phyloP scores from a whole-genome alignment of 1,140 invertebrate species.

The Pissodes strobi region DNA sequence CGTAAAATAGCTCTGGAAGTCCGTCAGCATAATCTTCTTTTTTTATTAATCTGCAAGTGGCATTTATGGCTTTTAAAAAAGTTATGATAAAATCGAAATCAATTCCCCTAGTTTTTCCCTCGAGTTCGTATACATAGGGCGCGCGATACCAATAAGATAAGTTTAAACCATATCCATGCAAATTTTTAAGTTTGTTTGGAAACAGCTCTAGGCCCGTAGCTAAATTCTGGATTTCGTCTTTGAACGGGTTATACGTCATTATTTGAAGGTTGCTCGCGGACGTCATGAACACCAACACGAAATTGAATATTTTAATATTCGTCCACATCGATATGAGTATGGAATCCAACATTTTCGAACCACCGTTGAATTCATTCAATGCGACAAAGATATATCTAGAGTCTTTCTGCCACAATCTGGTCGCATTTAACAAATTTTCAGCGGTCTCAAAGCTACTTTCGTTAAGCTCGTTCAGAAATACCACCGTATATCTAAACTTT shows the following conservation, averaged over 20 bases:
- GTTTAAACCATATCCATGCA: neutral
- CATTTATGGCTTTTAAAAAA: conserved; percentile 1
- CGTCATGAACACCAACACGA: neutral
- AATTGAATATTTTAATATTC: neutral
- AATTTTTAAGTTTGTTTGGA: neutral
- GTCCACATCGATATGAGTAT: too few relatives aligned
- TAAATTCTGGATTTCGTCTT: neutral
- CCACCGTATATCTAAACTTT: too few relatives aligned
- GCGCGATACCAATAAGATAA: neutral
- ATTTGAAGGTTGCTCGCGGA: neutral
- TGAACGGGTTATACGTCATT: conserved; percentile 1
- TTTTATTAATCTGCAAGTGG: neutral
- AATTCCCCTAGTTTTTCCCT: neutral
- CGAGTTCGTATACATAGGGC: neutral
- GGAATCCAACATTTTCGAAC: too few relatives aligned
- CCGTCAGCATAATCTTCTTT: neutral
- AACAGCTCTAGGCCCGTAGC: neutral
- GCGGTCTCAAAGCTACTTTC: too few relatives aligned
- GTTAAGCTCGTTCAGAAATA: too few relatives aligned
- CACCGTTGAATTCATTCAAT: too few relatives aligned
- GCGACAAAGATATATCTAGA: too few relatives aligned
- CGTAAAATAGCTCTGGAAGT: neutral
- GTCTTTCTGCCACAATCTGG: too few relatives aligned
- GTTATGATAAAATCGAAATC: neutral
- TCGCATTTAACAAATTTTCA: too few relatives aligned